phyloP scores from a whole-genome alignment of 2,797 vertebrate genomes.

The Tragelaphus oryx region DNA sequence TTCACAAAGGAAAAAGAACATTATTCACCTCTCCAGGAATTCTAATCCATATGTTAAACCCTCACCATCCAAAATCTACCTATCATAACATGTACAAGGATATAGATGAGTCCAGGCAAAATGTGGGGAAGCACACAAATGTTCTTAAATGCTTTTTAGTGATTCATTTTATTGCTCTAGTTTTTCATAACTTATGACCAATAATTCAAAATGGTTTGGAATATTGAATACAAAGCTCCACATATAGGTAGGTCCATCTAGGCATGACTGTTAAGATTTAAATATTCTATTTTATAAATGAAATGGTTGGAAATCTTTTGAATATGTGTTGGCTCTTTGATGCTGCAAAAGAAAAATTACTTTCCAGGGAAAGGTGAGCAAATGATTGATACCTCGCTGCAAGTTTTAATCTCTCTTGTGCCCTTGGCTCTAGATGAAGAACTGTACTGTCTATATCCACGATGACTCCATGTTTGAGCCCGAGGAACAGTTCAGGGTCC shows the following conservation, averaged over 20 bases:
- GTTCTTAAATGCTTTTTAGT: neutral
- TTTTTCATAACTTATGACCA: neutral
- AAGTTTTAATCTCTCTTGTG: neutral
- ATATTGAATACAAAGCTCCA: neutral
- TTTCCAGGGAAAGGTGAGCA: neutral
- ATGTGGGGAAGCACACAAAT: neutral
- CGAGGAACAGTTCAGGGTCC: constrained; percentile 93
- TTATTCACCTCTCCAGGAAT: neutral
- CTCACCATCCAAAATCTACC: neutral
- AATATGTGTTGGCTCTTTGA: neutral
- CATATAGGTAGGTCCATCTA: neutral
- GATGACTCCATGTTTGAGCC: constrained; percentile 97
- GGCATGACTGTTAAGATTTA: neutral
- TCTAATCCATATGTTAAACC: neutral
- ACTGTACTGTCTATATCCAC: constrained; percentile 89
- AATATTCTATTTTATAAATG: neutral
- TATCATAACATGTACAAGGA: neutral
- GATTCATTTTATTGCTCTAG: neutral
- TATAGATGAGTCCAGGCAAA: neutral
- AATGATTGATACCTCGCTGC: neutral
- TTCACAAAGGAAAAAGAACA: neutral
- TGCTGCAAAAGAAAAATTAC: neutral
- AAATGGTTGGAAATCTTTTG: neutral
- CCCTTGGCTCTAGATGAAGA: constrained; percentile 87
- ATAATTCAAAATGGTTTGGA: neutral